These are phyloP conservation scores for Listronotus oregonensis DNA, from an alignment of 1,140 invertebrate species.

Conservation along the genomic window DNA sequence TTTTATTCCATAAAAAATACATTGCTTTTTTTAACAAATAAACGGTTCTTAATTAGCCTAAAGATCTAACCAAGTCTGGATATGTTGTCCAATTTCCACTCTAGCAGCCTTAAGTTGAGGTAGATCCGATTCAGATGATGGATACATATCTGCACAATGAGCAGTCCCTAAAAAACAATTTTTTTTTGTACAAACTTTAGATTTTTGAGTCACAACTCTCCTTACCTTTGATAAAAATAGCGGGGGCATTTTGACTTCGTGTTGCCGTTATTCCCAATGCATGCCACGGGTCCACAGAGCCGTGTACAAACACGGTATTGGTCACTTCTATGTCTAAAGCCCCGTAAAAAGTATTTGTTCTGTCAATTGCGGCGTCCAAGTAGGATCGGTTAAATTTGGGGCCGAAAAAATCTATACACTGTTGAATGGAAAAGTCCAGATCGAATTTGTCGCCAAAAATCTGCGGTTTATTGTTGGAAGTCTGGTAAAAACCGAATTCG, in stretches of 20 bases:
- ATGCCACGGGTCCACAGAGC: slow-evolving; percentile 93
- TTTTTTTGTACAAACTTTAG: too few relatives aligned
- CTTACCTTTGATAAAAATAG: slow-evolving; percentile 74
- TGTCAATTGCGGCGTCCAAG: slow-evolving; percentile 64
- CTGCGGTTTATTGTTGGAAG: slow-evolving; percentile 72
- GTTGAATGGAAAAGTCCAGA: slow-evolving; percentile 77
- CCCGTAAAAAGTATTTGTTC: slow-evolving; percentile 83
- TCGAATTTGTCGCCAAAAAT: slow-evolving; percentile 81
- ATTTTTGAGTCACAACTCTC: too few relatives aligned
- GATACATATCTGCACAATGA: slow-evolving; percentile 83
- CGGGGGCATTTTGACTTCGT: slow-evolving; percentile 62
- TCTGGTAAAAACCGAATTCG: slow-evolving; percentile 95
- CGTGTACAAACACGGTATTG: slow-evolving; percentile 86
- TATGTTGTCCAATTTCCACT: slow-evolving; percentile 62
- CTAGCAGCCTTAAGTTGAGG: slow-evolving; percentile 68
- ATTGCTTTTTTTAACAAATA: too few relatives aligned
- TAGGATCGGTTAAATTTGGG: slow-evolving; percentile 63
- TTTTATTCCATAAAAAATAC: too few relatives aligned
- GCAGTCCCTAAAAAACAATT: slow-evolving; percentile 69
- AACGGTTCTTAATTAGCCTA: background rate
- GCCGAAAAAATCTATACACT: slow-evolving; percentile 85
- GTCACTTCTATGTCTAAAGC: slow-evolving; percentile 71
- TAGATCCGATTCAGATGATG: slow-evolving; percentile 64
- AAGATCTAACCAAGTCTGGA: slow-evolving; percentile 54
- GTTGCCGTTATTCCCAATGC: slow-evolving; percentile 74